These are phyloP conservation scores for Penaeus vannamei DNA, from an alignment of 1,140 invertebrate genomes.

Conservation along the genomic window DNA sequence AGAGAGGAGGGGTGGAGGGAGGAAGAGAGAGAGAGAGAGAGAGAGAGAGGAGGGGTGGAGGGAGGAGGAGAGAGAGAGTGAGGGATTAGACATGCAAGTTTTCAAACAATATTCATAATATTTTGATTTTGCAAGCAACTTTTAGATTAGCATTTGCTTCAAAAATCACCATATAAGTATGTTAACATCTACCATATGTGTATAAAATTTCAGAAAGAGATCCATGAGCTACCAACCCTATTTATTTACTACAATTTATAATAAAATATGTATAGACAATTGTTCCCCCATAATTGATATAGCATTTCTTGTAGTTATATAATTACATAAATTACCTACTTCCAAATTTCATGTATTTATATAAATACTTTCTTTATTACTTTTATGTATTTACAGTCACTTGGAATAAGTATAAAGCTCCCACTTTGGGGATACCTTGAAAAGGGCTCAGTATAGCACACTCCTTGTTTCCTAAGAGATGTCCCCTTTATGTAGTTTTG, in stretches of 20 bases:
- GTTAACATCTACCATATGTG: too few species aligned
- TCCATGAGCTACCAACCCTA: background rate
- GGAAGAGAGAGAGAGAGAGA: background rate
- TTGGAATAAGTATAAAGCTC: slow-evolving; percentile 2
- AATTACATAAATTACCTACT: slow-evolving; percentile 22
- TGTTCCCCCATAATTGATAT: background rate
- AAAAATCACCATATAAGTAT: too few species aligned
- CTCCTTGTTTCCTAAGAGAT: background rate
- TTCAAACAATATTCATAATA: too few species aligned
- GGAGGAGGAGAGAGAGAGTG: too few species aligned
- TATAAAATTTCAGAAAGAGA: too few species aligned
- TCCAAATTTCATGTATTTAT: slow-evolving; percentile 36
- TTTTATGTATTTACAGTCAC: slow-evolving; percentile 45
- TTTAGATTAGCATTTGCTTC: too few species aligned
- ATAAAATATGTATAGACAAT: background rate
- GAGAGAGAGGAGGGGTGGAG: too few species aligned
- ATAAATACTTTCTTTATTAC: slow-evolving; percentile 23
- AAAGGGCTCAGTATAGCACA: slow-evolving; percentile 52
- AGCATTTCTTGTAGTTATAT: slow-evolving; percentile 32
- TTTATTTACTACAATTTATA: background rate
- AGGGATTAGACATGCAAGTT: too few species aligned
- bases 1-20: background rate
- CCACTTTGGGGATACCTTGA: slow-evolving; percentile 32
- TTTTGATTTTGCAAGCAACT: too few species aligned
- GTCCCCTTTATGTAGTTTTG: background rate